A percentile compares a stretch with the other conserved stretches of the same genome.
phyloP scores from a whole-genome alignment of 2,113 vertebrate genomes.

The Rynchops niger region DNA sequence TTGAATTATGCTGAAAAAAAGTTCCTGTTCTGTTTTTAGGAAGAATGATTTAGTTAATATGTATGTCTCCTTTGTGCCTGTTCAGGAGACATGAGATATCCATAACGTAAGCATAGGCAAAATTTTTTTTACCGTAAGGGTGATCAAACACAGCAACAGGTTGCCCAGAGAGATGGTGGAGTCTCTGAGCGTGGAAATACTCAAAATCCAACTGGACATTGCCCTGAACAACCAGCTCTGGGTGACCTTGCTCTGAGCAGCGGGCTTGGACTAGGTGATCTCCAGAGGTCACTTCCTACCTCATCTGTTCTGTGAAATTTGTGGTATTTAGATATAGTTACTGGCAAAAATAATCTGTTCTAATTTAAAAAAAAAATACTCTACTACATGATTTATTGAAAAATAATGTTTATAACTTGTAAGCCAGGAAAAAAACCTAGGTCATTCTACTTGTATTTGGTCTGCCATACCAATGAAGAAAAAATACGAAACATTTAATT shows the following conservation, averaged over 20 bases:
- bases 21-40: neutral
- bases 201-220: neutral
- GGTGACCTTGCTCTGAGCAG: neutral
- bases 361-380: neutral
- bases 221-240: fast-evolving
- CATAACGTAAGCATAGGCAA: neutral
- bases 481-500: neutral
- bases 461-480: neutral
- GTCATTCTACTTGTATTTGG: neutral
- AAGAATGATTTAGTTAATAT: neutral
- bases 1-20: neutral
- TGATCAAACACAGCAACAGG: neutral
- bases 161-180: neutral
- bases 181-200: neutral
- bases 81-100: neutral
- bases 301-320: neutral
- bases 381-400: neutral
- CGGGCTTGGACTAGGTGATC: neutral
- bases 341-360: neutral
- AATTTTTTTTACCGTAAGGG: neutral
- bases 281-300: neutral
- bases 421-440: neutral
- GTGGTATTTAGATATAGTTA: neutral
- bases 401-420: neutral
- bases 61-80: neutral